phyloP scores from a whole-genome alignment of 2,888 invertebrate genomes.

The Scaptomyza polygonia region DNA sequence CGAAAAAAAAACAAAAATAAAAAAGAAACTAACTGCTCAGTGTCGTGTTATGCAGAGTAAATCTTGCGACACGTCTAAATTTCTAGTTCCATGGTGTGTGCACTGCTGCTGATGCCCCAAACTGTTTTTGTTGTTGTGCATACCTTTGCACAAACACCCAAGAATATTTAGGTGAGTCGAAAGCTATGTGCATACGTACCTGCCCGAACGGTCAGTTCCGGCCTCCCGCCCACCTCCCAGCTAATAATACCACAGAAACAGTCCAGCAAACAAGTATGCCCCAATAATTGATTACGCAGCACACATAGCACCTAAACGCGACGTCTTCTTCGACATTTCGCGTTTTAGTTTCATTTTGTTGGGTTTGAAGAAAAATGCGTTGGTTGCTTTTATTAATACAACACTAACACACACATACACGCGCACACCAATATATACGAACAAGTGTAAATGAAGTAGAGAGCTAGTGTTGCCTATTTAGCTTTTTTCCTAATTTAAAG shows the following conservation, averaged over 20 bases:
- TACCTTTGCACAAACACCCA: conserved; percentile 49
- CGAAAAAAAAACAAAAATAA: conserved; percentile 9
- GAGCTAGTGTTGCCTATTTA: conserved; percentile 12
- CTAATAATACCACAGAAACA: conserved; percentile 48
- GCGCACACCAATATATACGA: conserved; percentile 20
- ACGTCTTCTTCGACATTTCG: conserved; percentile 46
- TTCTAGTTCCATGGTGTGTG: conserved; percentile 54
- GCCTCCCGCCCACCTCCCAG: conserved; percentile 23
- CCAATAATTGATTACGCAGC: conserved; percentile 74
- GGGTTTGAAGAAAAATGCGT: conserved; percentile 68
- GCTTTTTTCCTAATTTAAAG: conserved; percentile 2
- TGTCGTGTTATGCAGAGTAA: conserved; percentile 33
- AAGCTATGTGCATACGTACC: conserved; percentile 3
- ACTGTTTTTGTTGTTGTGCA: conserved; percentile 58
- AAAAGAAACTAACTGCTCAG: conserved; percentile 24
- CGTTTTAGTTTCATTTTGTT: conserved; percentile 62
- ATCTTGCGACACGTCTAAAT: conserved; percentile 42
- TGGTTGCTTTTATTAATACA: conserved; percentile 77
- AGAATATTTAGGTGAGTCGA: conserved; percentile 62
- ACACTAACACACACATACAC: conserved; percentile 50
- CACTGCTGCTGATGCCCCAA: conserved; percentile 40
- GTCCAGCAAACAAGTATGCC: conserved; percentile 47
- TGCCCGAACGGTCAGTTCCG: neutral
- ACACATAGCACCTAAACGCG: conserved; percentile 41
- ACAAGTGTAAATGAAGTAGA: conserved; percentile 60